Evolutionary conservation across 2,797 vertebrate genomes (phyloP), one percentile per base, ranked within the genome.

Genomic region (Ibycter americanus): DNA sequence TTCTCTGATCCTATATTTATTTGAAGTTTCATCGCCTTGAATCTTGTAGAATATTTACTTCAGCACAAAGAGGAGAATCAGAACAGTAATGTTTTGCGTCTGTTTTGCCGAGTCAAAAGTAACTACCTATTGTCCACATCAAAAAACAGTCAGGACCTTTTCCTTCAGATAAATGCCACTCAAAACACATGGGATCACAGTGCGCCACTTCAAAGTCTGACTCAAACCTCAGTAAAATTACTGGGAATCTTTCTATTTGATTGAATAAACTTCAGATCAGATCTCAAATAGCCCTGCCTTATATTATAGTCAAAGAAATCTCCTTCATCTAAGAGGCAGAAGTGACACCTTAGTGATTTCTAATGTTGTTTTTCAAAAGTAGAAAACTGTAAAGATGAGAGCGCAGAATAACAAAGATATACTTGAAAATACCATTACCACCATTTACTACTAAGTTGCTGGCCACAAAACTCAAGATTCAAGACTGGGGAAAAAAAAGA

Each of bases 401-500:
- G 19, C 70, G 77, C 26, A 79, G 32, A 89, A 89, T 73, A 87
- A 82, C 49, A 89, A 85, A 82, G 62, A 81, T 93, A 91, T 79
- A 74, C 86, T 56, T 94, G 46, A 87, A 88, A 93, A 93, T 34
- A 77, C 10, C 31, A 78, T 49, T 91, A 78, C 42, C 63, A 12
- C 55, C 81, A 36, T 76, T 85, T 15, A 93, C 34, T 68, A 31
- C n/a, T 95, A 79, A 47, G 59, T 27, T 96, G 51, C 59, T 93
- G 73, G 87, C 80, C 77, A 93, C 59, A 95, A 94, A 93, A 86
- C 66, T 38, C 67, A 91, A 93, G 49, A 84, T 79, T 65, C 66
- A n/a, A 29, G 73, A 34, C 4, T 55, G 23, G 18, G 70, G 66
- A 44, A n/a, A 76, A 34, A 52, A 54, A 49, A 8, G 26, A n/a